Conservation (phyloP, 2,888 invertebrate genomes). For the Pseudanteris insignis region DNA sequence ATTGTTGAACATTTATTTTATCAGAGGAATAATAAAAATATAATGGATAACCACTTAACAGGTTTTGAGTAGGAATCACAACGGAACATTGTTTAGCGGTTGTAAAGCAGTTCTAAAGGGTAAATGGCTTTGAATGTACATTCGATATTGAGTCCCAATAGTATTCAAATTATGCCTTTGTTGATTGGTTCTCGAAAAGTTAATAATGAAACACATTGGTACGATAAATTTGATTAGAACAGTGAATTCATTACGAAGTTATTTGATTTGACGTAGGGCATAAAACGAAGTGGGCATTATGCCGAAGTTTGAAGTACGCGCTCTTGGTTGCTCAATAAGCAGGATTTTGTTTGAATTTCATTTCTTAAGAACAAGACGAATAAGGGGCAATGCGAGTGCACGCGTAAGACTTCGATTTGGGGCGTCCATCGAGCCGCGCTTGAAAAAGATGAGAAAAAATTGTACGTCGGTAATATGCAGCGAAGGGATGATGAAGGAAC, state of each 20-base stretch:
- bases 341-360: slow-evolving; percentile 26
- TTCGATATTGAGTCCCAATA: too few species aligned
- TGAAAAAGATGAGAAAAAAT: slow-evolving; percentile 22
- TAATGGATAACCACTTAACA: too few species aligned
- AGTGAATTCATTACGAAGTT: slow-evolving; percentile 10
- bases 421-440: slow-evolving; percentile 18
- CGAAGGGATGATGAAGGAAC: slow-evolving; percentile 20
- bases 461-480: slow-evolving; percentile 6
- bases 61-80: too few species aligned
- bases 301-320: slow-evolving; percentile 7
- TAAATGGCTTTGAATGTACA: too few species aligned
- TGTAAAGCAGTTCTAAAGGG: too few species aligned
- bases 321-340: slow-evolving; percentile 30
- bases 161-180: too few species aligned
- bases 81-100: too few species aligned
- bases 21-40: too few species aligned
- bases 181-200: too few species aligned
- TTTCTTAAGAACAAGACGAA: slow-evolving; percentile 24
- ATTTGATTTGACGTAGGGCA: slow-evolving; percentile 17
- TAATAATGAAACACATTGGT: neutral
- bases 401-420: slow-evolving; percentile 31
- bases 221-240: slow-evolving; percentile 2
- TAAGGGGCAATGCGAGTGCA: slow-evolving; percentile 14
- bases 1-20: too few species aligned
- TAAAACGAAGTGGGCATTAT: slow-evolving; percentile 21